phyloP scores from a whole-genome alignment of 2,113 vertebrate genomes.

The Nyctereutes procyonoides region DNA sequence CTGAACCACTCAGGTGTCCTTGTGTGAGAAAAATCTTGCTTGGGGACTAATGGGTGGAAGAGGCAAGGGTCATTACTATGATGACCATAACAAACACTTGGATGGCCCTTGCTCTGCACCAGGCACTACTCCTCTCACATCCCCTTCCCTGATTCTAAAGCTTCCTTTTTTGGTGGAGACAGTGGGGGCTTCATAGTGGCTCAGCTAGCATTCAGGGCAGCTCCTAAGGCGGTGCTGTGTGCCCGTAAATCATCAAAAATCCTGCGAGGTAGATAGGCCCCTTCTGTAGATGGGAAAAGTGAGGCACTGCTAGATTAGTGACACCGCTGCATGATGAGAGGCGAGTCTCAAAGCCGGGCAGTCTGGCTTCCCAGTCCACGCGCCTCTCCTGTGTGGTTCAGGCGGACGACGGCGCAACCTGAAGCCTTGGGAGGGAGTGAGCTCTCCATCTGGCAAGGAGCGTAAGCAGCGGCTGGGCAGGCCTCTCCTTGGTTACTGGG shows the following conservation, averaged over 20 bases:
- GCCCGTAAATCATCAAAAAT: background rate
- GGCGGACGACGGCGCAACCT: accelerated
- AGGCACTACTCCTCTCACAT: accelerated
- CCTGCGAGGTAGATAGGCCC: background rate
- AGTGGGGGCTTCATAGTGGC: background rate
- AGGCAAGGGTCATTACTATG: background rate
- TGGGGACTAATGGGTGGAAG: background rate
- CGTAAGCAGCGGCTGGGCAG: background rate
- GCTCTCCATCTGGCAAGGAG: background rate
- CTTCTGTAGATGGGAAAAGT: background rate
- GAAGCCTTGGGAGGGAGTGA: background rate
- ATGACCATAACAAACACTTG: accelerated
- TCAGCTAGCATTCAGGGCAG: background rate
- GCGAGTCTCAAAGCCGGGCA: background rate
- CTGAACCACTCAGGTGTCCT: too few species aligned
- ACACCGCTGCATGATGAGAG: accelerated
- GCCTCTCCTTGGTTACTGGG: background rate
- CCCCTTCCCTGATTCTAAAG: too few species aligned
- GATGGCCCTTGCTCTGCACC: accelerated
- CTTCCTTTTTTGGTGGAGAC: background rate
- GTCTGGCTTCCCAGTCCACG: background rate
- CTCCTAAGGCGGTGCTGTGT: background rate
- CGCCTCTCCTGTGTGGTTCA: background rate
- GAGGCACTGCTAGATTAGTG: background rate
- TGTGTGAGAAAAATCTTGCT: too few species aligned